A percentile compares a stretch with the other conserved stretches of the same genome.
These are phyloP conservation scores for Chromobotia macracanthus DNA, from an alignment of 2,797 vertebrate genomes.

Conservation along the genomic window DNA sequence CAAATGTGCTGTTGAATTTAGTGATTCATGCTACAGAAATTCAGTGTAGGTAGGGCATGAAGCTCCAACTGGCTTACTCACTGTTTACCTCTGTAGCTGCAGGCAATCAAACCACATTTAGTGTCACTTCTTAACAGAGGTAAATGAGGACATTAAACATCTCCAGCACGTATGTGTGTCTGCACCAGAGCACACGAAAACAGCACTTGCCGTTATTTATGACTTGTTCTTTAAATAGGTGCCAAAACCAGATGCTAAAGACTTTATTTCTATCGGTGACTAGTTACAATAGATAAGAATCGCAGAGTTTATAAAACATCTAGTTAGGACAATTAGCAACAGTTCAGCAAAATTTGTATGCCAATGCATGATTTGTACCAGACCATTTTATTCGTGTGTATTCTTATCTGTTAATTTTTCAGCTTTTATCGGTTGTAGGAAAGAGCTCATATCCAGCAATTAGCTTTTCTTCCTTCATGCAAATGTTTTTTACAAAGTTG, in stretches of 20 bases:
- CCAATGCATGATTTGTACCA: too few species aligned
- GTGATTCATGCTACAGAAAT: background rate
- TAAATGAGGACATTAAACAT: constrained; percentile 17
- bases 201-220: constrained; percentile 5
- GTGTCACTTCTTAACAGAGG: constrained; percentile 1
- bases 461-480: too few species aligned
- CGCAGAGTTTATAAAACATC: background rate
- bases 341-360: too few species aligned
- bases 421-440: too few species aligned
- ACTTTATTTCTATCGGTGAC: background rate
- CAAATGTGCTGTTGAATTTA: background rate
- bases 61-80: constrained; percentile 7
- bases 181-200: constrained; percentile 11
- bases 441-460: too few species aligned
- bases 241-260: background rate
- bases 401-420: too few species aligned
- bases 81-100: constrained; percentile 15
- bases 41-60: background rate
- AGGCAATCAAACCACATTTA: constrained; percentile 18
- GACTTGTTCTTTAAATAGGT: background rate
- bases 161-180: background rate
- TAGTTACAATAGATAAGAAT: background rate
- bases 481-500: too few species aligned
- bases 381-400: too few species aligned
- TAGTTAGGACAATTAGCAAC: too few species aligned